phyloP scores from a whole-genome alignment of 2,888 invertebrate genomes.

The Bombylius discolor region DNA sequence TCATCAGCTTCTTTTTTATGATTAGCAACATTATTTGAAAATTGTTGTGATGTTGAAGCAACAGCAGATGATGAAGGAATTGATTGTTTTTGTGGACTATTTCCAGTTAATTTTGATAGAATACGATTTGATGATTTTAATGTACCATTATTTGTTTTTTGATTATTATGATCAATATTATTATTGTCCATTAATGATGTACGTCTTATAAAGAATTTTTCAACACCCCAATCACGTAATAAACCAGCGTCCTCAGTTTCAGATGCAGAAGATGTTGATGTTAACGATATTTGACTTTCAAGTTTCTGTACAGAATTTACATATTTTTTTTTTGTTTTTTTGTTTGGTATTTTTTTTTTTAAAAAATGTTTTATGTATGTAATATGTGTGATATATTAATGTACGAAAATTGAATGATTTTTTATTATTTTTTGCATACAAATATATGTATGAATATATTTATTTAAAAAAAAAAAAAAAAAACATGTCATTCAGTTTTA shows the following conservation, averaged over 20 bases:
- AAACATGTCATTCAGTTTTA: no score
- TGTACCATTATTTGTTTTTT: not conserved
- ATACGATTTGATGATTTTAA: not conserved
- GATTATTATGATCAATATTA: not conserved
- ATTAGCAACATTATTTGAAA: not conserved
- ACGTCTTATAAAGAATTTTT: conserved; percentile 60
- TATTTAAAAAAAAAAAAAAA: no score
- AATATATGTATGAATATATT: no score
- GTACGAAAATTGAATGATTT: no score
- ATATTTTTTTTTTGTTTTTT: conserved; percentile 16
- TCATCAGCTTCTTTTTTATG: conserved; percentile 14
- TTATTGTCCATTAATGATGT: conserved; percentile 22
- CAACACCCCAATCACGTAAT: conserved; percentile 78
- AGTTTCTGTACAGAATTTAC: conserved; percentile 27
- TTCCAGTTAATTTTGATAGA: not conserved
- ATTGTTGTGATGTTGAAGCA: not conserved
- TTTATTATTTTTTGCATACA: no score
- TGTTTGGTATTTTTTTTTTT: conserved; percentile 12
- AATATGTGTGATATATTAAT: not conserved
- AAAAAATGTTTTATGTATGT: conserved; percentile 2
- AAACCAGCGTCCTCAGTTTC: conserved; percentile 66
- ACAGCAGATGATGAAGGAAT: not conserved
- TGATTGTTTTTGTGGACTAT: not conserved
- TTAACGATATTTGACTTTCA: conserved; percentile 30
- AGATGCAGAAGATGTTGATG: conserved; percentile 26